phyloP scores from a whole-genome alignment of 2,797 vertebrate genomes.

The Lagorchestes hirsutus region DNA sequence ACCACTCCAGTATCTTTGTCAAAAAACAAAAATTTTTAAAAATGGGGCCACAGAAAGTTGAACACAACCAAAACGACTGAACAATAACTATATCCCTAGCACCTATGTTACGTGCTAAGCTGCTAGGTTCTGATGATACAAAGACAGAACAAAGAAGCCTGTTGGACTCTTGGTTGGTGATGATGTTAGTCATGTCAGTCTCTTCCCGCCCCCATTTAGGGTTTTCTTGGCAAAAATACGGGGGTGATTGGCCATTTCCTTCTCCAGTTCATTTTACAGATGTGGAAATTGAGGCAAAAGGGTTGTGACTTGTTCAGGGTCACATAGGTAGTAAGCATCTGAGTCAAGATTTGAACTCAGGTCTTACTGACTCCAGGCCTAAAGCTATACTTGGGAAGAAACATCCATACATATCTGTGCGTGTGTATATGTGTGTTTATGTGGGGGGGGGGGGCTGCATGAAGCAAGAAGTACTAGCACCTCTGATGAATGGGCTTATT shows the following conservation, averaged over 20 bases:
- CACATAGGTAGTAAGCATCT: background rate
- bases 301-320: background rate
- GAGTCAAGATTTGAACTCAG: background rate
- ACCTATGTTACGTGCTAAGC: background rate
- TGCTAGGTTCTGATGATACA: background rate
- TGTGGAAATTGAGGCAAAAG: background rate
- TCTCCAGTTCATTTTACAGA: background rate
- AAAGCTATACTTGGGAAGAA: background rate
- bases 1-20: background rate
- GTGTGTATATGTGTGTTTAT: background rate
- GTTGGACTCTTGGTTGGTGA: background rate
- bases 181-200: background rate
- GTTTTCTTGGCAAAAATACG: background rate
- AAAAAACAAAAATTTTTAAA: too few relatives aligned
- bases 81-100: background rate
- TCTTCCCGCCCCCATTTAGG: background rate
- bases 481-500: background rate
- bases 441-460: rapidly evolving
- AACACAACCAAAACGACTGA: too few relatives aligned
- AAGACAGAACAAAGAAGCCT: background rate
- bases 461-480: background rate
- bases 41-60: background rate
- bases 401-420: background rate
- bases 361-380: background rate
- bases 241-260: background rate